Evolutionary conservation across 64 coral and sea anemone genomes (phyloP).

Genomic region (Exaiptasia diaphana): DNA sequence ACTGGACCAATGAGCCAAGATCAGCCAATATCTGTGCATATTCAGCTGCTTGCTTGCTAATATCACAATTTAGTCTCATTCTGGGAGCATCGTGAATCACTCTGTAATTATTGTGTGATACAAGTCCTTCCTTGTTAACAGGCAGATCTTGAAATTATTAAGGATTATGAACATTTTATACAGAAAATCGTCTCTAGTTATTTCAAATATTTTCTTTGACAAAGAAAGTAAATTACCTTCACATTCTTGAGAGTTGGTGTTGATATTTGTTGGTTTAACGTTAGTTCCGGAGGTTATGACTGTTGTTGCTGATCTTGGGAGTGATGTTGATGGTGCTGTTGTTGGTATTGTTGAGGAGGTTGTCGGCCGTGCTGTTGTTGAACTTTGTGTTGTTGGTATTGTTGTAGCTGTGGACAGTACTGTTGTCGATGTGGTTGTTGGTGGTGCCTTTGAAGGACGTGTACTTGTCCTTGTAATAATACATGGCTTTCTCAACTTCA

Average conservation of each 20-base stretch:
- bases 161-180: not conserved
- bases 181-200: not conserved
- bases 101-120: slow-evolving; percentile 76
- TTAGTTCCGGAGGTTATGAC: not conserved
- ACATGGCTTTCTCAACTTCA: too few species aligned
- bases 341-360: not conserved
- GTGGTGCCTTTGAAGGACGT: too few species aligned
- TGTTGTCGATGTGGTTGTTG: too few species aligned
- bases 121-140: slow-evolving; percentile 66
- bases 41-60: slow-evolving; percentile 36
- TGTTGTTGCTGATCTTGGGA: not conserved
- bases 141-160: not conserved
- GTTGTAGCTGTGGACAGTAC: too few species aligned
- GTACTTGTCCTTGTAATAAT: too few species aligned
- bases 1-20: slow-evolving; percentile 32
- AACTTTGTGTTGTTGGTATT: too few species aligned
- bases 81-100: slow-evolving; percentile 55
- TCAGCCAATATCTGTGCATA: slow-evolving; percentile 68
- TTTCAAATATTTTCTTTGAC: not conserved
- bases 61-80: slow-evolving; percentile 63
- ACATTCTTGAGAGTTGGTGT: not conserved
- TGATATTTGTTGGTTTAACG: not conserved
- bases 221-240: not conserved
- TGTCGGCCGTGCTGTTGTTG: too few species aligned
- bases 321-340: not conserved